A percentile compares a stretch with the other conserved stretches of the same genome.
Conservation (phyloP, 1,140 invertebrate species). For the Capitella teleta region DNA sequence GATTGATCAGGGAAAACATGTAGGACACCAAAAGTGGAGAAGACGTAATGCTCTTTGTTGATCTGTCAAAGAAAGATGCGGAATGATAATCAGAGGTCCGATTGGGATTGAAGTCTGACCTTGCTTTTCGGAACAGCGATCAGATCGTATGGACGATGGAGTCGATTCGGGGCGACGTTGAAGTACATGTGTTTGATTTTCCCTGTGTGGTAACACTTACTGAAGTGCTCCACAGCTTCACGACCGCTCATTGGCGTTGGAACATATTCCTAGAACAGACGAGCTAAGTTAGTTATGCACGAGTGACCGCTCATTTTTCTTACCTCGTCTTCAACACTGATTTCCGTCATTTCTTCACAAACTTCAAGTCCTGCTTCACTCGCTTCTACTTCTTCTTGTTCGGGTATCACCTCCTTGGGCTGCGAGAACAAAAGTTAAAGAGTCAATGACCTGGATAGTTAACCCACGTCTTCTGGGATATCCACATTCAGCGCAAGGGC, state of each 20-base stretch:
- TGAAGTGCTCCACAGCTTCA: conserved; percentile 37
- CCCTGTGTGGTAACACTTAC: conserved; percentile 29
- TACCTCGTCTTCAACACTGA: no score
- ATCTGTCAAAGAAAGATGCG: conserved; percentile 15
- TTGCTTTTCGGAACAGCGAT: conserved; percentile 27
- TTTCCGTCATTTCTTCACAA: no score
- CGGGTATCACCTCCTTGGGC: no score
- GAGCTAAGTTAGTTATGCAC: no score
- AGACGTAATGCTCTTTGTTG: conserved; percentile 34
- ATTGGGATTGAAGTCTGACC: not conserved
- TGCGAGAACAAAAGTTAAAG: no score
- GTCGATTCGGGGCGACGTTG: conserved; percentile 26
- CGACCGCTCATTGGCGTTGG: conserved; percentile 27
- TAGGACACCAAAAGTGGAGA: conserved; percentile 39
- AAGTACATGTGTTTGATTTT: conserved; percentile 36
- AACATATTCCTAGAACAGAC: not conserved
- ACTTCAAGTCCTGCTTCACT: no score
- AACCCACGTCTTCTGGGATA: conserved; percentile 20
- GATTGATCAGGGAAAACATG: conserved; percentile 29
- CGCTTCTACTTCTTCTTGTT: no score
- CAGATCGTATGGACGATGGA: conserved; percentile 35
- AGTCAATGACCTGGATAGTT: no score
- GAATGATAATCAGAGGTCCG: not conserved
- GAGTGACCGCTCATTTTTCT: no score
- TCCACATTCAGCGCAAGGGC: conserved; percentile 21